Base-by-base conservation (phyloP, 2,797 vertebrate species). In the Alcedo atthis region DNA sequence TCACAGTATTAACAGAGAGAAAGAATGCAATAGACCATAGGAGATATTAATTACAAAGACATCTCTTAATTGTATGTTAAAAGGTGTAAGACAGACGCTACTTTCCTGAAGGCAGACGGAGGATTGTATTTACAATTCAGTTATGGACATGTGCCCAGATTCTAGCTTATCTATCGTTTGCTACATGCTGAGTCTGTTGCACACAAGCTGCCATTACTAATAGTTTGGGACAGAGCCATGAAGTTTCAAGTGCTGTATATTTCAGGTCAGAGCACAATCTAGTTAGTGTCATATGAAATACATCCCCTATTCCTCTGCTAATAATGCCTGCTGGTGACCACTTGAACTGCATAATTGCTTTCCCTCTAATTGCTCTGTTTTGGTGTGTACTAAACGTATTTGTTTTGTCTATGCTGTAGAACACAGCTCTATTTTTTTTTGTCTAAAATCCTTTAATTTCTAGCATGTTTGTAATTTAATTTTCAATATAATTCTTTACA, bases 171-270 rank as follows among this genome's bases (percentile, higher is more conserved):
- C 88, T 96, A 42, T 96, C 66, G 94, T 93, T 96, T 95, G 51
- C 76, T 93, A 82, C 94, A 94, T 79, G 78, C 88, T 92, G 92
- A 81, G 88, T 86, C 92, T 85, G 83, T 89, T 84, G 64, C 75
- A 46, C 81, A 53, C 78, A 96, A 94, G 90, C 91, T 94, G 71
- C 93, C 86, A 92, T 93, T 74, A 92, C 82, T 95, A 96, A 95
- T 94, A 86, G 79, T 92, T 94, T 94, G 83, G 90, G n/a, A 62
- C 40, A 62, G 62, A 76, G 94, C 93, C 84, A 91, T 68, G 71
- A 81, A 82, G 51, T 85, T 95, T 73, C 89, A 92, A 82, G 53
- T 80, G 84, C 19, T 40, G 21, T 48, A 33, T 46, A 90, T 92
- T 82, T 85, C 33, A 92, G 90, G 94, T 92, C 93, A 95, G 90